Conservation (phyloP, 1,140 invertebrate species). For the Solenopsis invicta region DNA sequence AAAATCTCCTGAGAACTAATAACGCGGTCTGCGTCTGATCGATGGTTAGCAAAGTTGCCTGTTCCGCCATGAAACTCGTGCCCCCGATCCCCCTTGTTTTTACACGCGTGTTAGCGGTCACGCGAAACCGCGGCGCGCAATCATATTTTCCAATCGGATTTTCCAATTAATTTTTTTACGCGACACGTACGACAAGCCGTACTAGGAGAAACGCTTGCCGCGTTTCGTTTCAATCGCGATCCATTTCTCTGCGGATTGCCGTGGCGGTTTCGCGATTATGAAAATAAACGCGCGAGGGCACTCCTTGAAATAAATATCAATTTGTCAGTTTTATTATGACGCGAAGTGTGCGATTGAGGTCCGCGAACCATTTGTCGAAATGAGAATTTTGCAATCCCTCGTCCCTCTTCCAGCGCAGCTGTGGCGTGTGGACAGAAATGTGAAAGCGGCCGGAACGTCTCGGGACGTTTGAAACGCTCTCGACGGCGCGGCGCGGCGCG, state of each 20-base stretch:
- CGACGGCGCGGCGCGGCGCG: not conserved
- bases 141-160: slow-evolving; percentile 41
- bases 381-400: slow-evolving; percentile 16
- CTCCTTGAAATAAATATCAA: not conserved
- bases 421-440: not conserved
- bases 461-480: not conserved
- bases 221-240: not conserved
- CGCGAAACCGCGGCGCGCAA: slow-evolving; percentile 46
- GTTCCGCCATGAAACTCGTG: slow-evolving; percentile 10
- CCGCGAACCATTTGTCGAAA: not conserved
- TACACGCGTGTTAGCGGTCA: slow-evolving; percentile 43
- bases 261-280: not conserved
- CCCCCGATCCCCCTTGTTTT: slow-evolving; percentile 13
- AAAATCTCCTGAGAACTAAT: slow-evolving; percentile 59
- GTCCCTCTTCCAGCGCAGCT: not conserved
- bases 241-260: not conserved
- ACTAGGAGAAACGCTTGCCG: not conserved
- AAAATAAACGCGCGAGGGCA: not conserved
- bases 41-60: slow-evolving; percentile 6
- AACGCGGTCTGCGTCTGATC: slow-evolving; percentile 20
- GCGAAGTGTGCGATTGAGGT: not conserved
- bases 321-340: not conserved
- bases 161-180: slow-evolving; percentile 20
- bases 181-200: not conserved
- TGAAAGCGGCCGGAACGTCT: not conserved